Evolutionary conservation across 2,888 invertebrate genomes (phyloP), one percentile per base, ranked within the genome.

Genomic region (Plebejus anna): DNA sequence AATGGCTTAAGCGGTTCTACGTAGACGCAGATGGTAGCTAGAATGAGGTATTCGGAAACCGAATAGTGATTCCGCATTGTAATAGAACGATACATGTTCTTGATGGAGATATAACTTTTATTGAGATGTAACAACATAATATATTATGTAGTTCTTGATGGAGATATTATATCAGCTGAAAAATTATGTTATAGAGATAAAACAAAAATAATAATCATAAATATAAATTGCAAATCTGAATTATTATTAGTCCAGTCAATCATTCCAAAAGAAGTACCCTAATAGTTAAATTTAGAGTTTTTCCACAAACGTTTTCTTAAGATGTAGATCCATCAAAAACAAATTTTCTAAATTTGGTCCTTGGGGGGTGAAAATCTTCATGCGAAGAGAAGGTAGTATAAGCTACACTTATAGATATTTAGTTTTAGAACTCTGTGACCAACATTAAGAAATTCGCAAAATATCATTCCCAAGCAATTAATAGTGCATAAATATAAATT

Each of bases 1-100:
- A 47, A 73, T 28, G 47, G 42, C 47, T 42, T 72, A 73, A 55
- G 73, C 73, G 73, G 55, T 72, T 72, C 72, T 51, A 51, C 22
- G 51, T 55, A 73, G 5, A 61, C 61, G 72, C 73, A 73, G 51
- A 55, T 36, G 73, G 73, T 73, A 42, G n/a, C 16, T 3, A 11
- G 32, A 72, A 72, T 47, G 28, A 47, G 47, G 5, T 72, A 28
- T 47, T 28, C 28, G 28, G 28, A 47, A 72, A 72, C 72, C 13
- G 47, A 72, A 72, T 72, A 22, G 72, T 47, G 72, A 47, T 47
- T 75, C 55, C 9, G 13, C 51, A 51, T 73, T 16, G 55, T 16
- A 51, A 28, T 51, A 47, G 47, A 47, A 32, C 11, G 55, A 55
- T 55, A 13, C 42, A 9, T 47, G 51, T 51, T 51, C 51, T 13